Evolutionary conservation across 2,888 invertebrate genomes (phyloP), one percentile per base, ranked within the genome.

Genomic region (Leptinotarsa peninsularis): DNA sequence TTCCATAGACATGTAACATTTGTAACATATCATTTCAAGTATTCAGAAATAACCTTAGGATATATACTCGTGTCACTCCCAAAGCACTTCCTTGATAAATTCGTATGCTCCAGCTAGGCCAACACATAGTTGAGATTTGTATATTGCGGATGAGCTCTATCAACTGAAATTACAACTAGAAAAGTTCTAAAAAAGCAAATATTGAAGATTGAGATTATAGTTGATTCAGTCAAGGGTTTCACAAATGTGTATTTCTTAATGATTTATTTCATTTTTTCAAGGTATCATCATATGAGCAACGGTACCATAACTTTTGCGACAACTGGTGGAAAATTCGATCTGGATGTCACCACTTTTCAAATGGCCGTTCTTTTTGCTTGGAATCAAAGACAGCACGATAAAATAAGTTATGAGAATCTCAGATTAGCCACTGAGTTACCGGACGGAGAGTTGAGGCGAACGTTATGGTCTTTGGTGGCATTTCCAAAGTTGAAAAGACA

Each of bases 291-390:
- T 86, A 99, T 99, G 98, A 98, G 98, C 81, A 99, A 99, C 89
- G 99, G 99, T 82, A 98, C 98, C 77, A 97, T 99, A 83, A 97
- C 97, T 33, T 99, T 99, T 90, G 93, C 94, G 0, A 98, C 98
- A 88, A 93, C 94, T 81, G 93, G 96, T 72, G 99, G 98, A 1
- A 93, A 96, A 82, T 99, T 96, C 89, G 99, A 99, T 89, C 91
- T 99, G 83, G 99, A 99, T 87, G 98, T 99, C 7, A 99, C 99
- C 17, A 99, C 99, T 43, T 99, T 99, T 89, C 99, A 99, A 93
- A 98, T 99, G 98, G 98, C 98, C 56, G 98, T 99, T 18, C 90
- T 99, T 63, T 99, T 98, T 90, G 97, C 98, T 18, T 99, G 98
- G 98, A 99, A 99, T 90, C 98, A 98, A 87, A 91, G 98, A 80